Base-by-base conservation (phyloP, 2,797 vertebrate genomes). In the Pseudomugil tenellus region DNA sequence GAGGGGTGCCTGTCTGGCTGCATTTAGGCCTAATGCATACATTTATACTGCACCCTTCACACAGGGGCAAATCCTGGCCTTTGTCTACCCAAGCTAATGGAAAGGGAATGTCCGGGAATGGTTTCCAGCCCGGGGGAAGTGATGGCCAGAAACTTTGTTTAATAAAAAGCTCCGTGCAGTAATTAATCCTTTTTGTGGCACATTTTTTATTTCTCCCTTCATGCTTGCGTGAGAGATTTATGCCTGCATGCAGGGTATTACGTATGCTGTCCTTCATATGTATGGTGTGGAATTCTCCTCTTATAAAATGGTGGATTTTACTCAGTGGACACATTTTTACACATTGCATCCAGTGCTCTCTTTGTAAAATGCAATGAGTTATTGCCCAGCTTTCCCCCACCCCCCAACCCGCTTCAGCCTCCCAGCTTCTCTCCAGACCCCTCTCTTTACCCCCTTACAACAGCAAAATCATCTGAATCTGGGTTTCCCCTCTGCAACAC, bases 1-100 rank as follows among this genome's bases (percentile, higher is more conserved):
- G n/a, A n/a, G 78, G 80, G 51, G 46, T 73, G 80, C 86, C 85
- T 89, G 92, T 85, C 90, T 92, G 88, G 79, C 86, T 92, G 79
- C 62, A 80, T 92, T 88, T 85, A 69, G 59, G 56, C 59, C 31
- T 16, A 74, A 79, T 90, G 84, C 86, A 87, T 88, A 80, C 77
- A 87, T 90, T 86, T 83, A 71, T 86, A 77, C 83, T 76, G 74
- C 86, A 78, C 57, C 83, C 84, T 77, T 55, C 81, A 76, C 84
- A 81, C 76, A 43, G 65, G 58, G 77, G 76, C 57, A 64, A 83
- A 85, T 70, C 75, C 75, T 85, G 88, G 87, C 86, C 88, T 92
- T 92, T 93, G 91, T 93, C 85, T 87, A 48, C 77, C 41, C 1
- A 6, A 72, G 72, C 65, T 53, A 14, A 58, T 63, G 76, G 77